phyloP scores from a whole-genome alignment of 2,888 invertebrate species.

The Petrolisthes manimaculis region DNA sequence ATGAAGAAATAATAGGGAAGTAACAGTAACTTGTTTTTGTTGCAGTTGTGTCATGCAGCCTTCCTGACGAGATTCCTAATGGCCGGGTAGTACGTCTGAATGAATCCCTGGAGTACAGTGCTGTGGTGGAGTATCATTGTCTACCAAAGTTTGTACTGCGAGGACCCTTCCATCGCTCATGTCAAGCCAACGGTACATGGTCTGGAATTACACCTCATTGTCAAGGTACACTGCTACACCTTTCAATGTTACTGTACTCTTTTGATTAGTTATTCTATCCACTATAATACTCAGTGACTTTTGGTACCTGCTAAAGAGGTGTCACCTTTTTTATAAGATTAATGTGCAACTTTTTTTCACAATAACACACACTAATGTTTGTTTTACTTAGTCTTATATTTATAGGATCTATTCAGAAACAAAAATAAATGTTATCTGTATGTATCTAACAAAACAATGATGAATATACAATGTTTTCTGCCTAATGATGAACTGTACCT shows the following conservation, averaged over 20 bases:
- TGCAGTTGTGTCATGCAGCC: conserved; percentile 86
- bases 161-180: conserved; percentile 69
- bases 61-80: conserved; percentile 83
- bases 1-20: neutral
- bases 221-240: conserved; percentile 74
- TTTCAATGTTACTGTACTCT: no score
- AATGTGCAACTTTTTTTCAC: no score
- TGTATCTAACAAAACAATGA: no score
- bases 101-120: conserved; percentile 84
- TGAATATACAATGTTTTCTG: neutral
- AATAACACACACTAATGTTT: no score
- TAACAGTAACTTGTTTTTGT: neutral
- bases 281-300: no score
- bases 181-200: conserved; percentile 89
- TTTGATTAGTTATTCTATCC: no score
- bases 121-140: conserved; percentile 90
- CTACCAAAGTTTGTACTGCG: conserved; percentile 82
- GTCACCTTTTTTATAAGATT: no score
- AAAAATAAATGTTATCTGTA: no score
- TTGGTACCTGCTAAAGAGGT: no score
- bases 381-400: no score
- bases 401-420: no score
- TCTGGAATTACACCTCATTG: conserved; percentile 87
- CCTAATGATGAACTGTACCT: neutral
- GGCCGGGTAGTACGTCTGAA: conserved; percentile 89